Percentiles rank a stretch among this genome's conserved stretches.
Conservation (phyloP, 2,888 invertebrate genomes). For the Heliconius hortense region DNA sequence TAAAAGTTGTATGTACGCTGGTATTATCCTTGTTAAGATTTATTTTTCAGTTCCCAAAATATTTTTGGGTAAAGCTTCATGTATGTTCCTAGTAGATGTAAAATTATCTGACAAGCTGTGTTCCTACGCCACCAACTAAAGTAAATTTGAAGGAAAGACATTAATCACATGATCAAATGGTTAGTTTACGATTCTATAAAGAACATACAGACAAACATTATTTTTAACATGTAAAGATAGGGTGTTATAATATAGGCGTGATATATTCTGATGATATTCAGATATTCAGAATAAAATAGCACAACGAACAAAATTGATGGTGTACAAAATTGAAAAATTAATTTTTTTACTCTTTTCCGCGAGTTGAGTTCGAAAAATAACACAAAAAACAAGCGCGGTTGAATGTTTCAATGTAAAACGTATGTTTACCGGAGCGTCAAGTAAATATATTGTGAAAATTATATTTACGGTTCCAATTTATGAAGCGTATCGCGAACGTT, state of each 20-base stretch:
- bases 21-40: conserved; percentile 4
- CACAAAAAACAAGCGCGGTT: neutral
- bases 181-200: too few relatives aligned
- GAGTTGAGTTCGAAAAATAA: neutral
- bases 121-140: too few relatives aligned
- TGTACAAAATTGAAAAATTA: conserved; percentile 14
- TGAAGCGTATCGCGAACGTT: conserved; percentile 11
- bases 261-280: neutral
- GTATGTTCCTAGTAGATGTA: too few relatives aligned
- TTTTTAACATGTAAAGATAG: neutral
- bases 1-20: conserved; percentile 23
- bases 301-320: neutral
- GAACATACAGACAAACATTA: too few relatives aligned
- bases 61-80: neutral
- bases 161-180: too few relatives aligned
- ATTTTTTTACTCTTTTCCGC: conserved; percentile 1
- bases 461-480: conserved; percentile 20
- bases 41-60: neutral
- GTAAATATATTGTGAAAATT: conserved; percentile 24
- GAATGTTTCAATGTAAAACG: conserved; percentile 7
- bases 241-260: neutral
- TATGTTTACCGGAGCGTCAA: conserved; percentile 10
- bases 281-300: conserved; percentile 9
- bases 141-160: too few relatives aligned
- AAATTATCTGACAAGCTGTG: too few relatives aligned